Conservation (phyloP, 1,140 invertebrate species). For the Heliothis virescens region DNA sequence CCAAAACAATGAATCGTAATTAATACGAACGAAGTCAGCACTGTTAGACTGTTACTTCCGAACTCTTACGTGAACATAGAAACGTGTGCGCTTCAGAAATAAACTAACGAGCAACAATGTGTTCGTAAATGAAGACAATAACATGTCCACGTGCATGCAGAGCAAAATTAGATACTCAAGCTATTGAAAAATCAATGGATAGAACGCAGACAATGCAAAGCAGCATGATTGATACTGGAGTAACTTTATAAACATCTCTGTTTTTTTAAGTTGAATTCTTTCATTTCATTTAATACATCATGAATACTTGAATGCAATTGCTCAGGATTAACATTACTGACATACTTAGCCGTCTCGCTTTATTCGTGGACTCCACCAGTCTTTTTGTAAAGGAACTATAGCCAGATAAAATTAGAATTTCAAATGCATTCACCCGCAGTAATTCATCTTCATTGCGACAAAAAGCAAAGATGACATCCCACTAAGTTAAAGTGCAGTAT, state of each 20-base stretch:
- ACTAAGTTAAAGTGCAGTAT: background rate
- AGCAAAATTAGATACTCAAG: slow-evolving; percentile 64
- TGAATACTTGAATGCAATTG: slow-evolving; percentile 27
- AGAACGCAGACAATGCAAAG: slow-evolving; percentile 41
- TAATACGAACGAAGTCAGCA: slow-evolving; percentile 43
- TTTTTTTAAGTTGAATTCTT: background rate
- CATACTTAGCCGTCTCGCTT: slow-evolving; percentile 74
- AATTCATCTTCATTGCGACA: slow-evolving; percentile 53
- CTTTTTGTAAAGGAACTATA: slow-evolving; percentile 65
- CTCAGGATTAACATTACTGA: slow-evolving; percentile 67
- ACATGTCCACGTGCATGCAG: slow-evolving; percentile 62
- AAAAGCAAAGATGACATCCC: slow-evolving; percentile 47
- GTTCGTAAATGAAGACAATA: slow-evolving; percentile 71
- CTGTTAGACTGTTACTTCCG: slow-evolving; percentile 16
- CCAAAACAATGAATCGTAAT: slow-evolving; percentile 55
- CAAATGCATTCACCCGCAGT: slow-evolving; percentile 52
- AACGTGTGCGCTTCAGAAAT: slow-evolving; percentile 60
- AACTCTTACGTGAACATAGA: slow-evolving; percentile 29
- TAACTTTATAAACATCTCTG: background rate
- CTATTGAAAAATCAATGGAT: slow-evolving; percentile 56
- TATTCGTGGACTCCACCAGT: slow-evolving; percentile 71
- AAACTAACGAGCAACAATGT: slow-evolving; percentile 68
- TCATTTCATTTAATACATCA: slow-evolving; percentile 20
- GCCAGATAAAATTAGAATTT: slow-evolving; percentile 59
- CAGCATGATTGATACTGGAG: background rate